Percentiles rank a stretch among this genome's conserved stretches.
Evolutionary conservation across 2,113 vertebrate species (phyloP).

Genomic region (Callaeas wilsoni): DNA sequence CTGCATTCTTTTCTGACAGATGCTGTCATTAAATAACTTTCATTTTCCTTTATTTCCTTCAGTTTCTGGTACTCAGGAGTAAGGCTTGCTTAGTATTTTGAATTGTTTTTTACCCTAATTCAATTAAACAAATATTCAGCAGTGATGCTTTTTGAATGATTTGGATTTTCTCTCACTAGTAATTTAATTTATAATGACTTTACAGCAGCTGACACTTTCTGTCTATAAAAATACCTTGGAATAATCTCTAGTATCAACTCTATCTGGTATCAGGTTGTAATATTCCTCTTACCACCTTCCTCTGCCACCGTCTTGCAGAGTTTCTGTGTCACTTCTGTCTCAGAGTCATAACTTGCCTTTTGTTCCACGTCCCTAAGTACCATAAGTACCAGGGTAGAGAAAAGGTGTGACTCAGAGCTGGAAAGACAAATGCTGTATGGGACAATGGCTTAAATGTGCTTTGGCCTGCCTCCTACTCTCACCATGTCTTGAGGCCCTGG

Average conservation of each 20-base stretch:
- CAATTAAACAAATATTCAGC: not conserved
- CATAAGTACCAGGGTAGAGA: not conserved
- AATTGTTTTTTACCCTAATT: not conserved
- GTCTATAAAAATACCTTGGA: not conserved
- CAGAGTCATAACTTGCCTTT: not conserved
- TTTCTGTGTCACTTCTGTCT: not conserved
- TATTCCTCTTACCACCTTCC: not conserved
- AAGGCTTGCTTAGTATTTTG: not conserved
- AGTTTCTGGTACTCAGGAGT: not conserved
- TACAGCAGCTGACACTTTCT: not conserved
- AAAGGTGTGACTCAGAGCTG: not conserved
- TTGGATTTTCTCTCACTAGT: not conserved
- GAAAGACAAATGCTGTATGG: not conserved
- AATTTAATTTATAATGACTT: not conserved
- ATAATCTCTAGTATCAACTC: not conserved
- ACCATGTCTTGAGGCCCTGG: not conserved
- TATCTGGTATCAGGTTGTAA: not conserved
- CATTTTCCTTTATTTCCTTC: not conserved
- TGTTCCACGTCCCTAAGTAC: not conserved
- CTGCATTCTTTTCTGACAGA: not conserved
- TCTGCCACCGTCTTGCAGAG: fast-evolving
- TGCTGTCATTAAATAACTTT: not conserved
- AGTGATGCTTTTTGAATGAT: not conserved
- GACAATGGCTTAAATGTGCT: not conserved
- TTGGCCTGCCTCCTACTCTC: not conserved